Conservation (phyloP, 1,140 invertebrate species). For the Cryptotermes secundus region DNA sequence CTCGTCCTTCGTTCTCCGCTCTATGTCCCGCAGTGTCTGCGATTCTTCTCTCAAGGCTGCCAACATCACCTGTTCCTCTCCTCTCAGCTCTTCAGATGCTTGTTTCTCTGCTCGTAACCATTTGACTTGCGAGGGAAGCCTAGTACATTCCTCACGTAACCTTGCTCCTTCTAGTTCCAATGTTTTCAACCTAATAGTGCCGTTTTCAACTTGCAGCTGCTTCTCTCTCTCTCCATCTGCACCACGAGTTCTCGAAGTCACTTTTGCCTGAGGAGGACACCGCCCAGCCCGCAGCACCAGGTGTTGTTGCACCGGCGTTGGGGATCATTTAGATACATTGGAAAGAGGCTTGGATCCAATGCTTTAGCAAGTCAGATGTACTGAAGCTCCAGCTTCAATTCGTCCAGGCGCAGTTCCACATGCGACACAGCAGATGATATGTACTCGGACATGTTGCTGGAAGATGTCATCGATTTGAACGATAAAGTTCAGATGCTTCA, state of each 20-base stretch:
- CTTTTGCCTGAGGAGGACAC: constrained; percentile 76
- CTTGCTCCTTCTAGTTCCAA: constrained; percentile 75
- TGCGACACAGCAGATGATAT: constrained; percentile 89
- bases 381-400: constrained; percentile 86
- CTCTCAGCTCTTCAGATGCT: constrained; percentile 52
- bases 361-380: constrained; percentile 90
- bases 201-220: constrained; percentile 81
- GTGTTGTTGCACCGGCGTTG: too few relatives aligned
- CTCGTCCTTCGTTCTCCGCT: constrained; percentile 52
- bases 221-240: constrained; percentile 83
- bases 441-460: constrained; percentile 86
- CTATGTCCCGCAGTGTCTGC: constrained; percentile 54
- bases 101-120: constrained; percentile 54
- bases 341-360: too few relatives aligned
- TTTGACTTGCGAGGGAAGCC: constrained; percentile 58
- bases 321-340: too few relatives aligned
- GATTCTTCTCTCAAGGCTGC: constrained; percentile 57
- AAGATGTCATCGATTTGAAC: constrained; percentile 88
- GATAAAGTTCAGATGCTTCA: constrained; percentile 90
- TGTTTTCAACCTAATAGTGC: constrained; percentile 65
- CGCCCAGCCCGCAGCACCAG: constrained; percentile 86
- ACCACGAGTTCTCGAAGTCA: constrained; percentile 77
- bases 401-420: constrained; percentile 82
- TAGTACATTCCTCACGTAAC: constrained; percentile 71
- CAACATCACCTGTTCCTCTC: constrained; percentile 57